Conservation (phyloP, 1,140 invertebrate genomes). For the Cephus cinctus region DNA sequence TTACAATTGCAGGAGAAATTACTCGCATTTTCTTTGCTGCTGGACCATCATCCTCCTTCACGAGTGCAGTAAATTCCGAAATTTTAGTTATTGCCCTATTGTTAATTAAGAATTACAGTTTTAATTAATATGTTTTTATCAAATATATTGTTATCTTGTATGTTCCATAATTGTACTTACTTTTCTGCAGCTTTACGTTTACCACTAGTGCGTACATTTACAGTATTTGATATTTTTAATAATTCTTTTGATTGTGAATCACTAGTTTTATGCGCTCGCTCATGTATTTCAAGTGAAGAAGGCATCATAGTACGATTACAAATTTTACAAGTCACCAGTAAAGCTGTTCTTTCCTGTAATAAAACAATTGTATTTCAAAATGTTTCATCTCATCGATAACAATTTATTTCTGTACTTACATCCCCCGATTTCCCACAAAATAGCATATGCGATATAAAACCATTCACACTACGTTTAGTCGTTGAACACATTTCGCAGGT, state of each 20-base stretch:
- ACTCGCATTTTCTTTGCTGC: constrained; percentile 13
- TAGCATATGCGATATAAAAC: constrained; percentile 64
- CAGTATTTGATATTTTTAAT: neutral
- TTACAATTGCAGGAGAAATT: constrained; percentile 3
- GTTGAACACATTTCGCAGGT: constrained; percentile 60
- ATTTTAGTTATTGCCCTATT: constrained; percentile 43
- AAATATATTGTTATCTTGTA: neutral
- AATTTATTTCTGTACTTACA: constrained; percentile 37
- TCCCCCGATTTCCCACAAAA: constrained; percentile 62
- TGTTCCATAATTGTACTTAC: constrained; percentile 36
- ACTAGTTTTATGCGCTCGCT: constrained; percentile 33
- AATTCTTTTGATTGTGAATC: neutral
- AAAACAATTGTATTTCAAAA: constrained; percentile 14
- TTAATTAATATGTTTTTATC: constrained; percentile 1
- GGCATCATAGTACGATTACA: constrained; percentile 60
- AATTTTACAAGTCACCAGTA: constrained; percentile 57
- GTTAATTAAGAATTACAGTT: constrained; percentile 9
- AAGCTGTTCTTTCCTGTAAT: constrained; percentile 55
- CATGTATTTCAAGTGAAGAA: constrained; percentile 60
- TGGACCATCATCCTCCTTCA: constrained; percentile 26
- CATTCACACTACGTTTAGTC: constrained; percentile 58
- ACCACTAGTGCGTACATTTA: constrained; percentile 21
- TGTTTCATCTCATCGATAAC: neutral
- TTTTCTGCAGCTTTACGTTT: constrained; percentile 60
- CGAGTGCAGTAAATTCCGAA: constrained; percentile 34